Evolutionary conservation across 1,140 invertebrate species (phyloP), one percentile per base, ranked within the genome.

Genomic region (Drosophila miranda): DNA sequence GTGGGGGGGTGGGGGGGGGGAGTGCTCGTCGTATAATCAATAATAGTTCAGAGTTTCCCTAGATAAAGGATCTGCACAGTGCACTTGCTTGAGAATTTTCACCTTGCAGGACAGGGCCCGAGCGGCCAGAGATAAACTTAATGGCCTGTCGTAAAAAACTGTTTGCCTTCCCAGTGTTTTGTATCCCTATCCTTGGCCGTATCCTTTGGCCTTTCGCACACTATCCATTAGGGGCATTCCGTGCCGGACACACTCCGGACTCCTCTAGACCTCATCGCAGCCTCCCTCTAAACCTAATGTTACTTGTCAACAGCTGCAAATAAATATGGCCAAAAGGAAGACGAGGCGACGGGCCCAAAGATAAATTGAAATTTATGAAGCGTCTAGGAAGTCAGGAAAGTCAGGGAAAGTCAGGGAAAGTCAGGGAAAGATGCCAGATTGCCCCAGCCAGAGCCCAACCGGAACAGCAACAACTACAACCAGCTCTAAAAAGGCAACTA

Each of bases 291-390:
- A 75, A 63, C 71, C 71, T 75, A 75, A 75, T 75, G 72, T 60
- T 67, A 56, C 80, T 80, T 84, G 80, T 84, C 80, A 84, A 86
- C 80, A 76, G 64, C 81, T 73, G 80, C 76, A 84, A 84, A 86
- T 76, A 84, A 76, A 84, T 86, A 56, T 68, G 63, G 63, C 21
- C 60, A 3, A 28, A 52, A 71, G 57, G 30, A 43, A 13, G 45
- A 30, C 14, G 42, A 34, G n/a, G 61, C 23, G 43, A 46, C 23
- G 48, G 53, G 62, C 55, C 60, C 53, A 66, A 69, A 84, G 81
- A 84, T 86, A 84, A 84, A 84, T 84, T 76, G 81, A 84, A 86
- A 84, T 84, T 84, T 84, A 84, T 84, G 80, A 80, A 80, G 59
- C 77, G 50, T 61, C 76, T 80, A 73, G 75, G 56, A 79, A 83